These are phyloP conservation scores for Myanophis thanlyinensis DNA, from an alignment of 2,113 vertebrate genomes.

Conservation along the genomic window DNA sequence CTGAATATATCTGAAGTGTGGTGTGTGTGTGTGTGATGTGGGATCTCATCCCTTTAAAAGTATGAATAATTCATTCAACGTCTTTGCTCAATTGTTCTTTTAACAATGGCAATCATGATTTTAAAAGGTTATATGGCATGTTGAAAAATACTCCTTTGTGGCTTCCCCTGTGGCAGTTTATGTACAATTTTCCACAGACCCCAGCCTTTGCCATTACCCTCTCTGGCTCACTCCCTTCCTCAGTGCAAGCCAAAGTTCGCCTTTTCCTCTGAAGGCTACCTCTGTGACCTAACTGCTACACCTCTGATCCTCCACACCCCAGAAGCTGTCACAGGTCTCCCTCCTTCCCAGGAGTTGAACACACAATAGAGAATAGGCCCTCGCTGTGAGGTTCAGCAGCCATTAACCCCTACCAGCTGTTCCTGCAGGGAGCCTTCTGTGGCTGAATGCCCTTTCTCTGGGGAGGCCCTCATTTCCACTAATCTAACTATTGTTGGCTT, in stretches of 20 bases:
- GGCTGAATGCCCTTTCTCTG: conserved; percentile 98
- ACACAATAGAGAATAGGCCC: conserved; percentile 99
- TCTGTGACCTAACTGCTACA: conserved; percentile 89
- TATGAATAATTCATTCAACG: conserved; percentile 70
- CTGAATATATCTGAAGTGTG: conserved; percentile 25
- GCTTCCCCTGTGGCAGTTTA: conserved; percentile 44
- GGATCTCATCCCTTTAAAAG: conserved; percentile 64
- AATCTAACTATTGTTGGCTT: conserved; percentile 99
- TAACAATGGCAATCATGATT: conserved; percentile 63
- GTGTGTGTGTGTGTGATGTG: conserved; percentile 35
- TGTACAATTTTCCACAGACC: conserved; percentile 60
- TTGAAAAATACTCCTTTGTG: conserved; percentile 64
- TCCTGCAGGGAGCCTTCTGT: conserved; percentile 99
- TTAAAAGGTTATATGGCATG: conserved; percentile 66
- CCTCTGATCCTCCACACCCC: conserved; percentile 91
- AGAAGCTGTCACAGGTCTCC: conserved; percentile 98
- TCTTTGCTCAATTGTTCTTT: conserved; percentile 60
- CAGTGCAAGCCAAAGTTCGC: conserved; percentile 57
- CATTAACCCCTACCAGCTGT: conserved; percentile 99
- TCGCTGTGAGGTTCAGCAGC: conserved; percentile 99
- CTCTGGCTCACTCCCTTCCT: conserved; percentile 37
- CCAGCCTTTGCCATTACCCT: not conserved
- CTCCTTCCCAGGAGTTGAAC: conserved; percentile 99
- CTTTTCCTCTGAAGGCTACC: conserved; percentile 69
- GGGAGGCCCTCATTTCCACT: conserved; percentile 99